These are phyloP conservation scores for Nemotelus pantherinus DNA, from an alignment of 2,888 invertebrate genomes.

Conservation along the genomic window DNA sequence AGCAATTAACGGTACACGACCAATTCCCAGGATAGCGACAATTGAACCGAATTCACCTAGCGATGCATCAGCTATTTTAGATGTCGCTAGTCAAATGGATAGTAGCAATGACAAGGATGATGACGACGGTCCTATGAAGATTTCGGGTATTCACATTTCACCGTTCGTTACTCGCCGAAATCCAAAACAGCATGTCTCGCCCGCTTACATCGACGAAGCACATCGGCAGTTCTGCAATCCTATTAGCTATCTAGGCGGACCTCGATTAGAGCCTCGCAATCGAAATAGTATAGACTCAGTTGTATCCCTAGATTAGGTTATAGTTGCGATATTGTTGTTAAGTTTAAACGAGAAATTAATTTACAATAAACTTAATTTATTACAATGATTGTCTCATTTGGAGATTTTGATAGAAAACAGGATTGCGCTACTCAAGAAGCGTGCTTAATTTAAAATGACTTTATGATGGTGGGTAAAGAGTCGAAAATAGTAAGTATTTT, in stretches of 20 bases:
- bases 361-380: not conserved
- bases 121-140: constrained; percentile 47
- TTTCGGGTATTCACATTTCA: constrained; percentile 54
- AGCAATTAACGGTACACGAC: not conserved
- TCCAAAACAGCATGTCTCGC: constrained; percentile 57
- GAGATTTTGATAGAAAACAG: not conserved
- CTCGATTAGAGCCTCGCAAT: constrained; percentile 66
- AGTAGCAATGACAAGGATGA: not conserved
- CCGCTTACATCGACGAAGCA: constrained; percentile 68
- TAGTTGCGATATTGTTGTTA: not conserved
- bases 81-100: not conserved
- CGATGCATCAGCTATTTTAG: not conserved
- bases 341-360: not conserved
- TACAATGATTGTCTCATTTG: not conserved
- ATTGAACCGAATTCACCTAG: constrained; percentile 17
- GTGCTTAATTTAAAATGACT: too few relatives aligned
- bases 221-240: constrained; percentile 71
- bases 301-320: constrained; percentile 71
- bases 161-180: constrained; percentile 55
- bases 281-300: constrained; percentile 74
- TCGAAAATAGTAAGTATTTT: too few relatives aligned
- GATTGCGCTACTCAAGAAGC: not conserved
- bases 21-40: constrained; percentile 8
- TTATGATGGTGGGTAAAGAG: too few relatives aligned
- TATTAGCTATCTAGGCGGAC: constrained; percentile 76